These are phyloP conservation scores for Pocota personata DNA, from an alignment of 2,888 invertebrate species.

Conservation along the genomic window DNA sequence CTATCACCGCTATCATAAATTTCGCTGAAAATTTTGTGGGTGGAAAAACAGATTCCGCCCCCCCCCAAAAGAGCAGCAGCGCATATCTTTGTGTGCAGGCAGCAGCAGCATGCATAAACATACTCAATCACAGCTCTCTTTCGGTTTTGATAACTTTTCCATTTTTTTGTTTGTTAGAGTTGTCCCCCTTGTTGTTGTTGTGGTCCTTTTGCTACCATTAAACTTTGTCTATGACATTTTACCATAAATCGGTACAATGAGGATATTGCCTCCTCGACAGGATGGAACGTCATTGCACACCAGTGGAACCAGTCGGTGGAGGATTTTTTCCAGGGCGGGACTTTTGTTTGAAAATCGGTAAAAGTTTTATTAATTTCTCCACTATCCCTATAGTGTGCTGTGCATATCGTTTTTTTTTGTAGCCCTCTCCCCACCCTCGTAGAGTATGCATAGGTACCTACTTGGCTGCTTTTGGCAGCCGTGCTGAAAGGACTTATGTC, in stretches of 20 bases:
- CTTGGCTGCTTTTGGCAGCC: conserved; percentile 43
- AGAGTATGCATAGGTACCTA: background rate
- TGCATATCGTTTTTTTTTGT: background rate
- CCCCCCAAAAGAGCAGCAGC: background rate
- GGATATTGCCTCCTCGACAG: conserved; percentile 54
- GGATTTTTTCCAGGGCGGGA: conserved; percentile 10
- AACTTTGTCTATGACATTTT: conserved; percentile 74
- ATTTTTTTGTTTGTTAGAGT: background rate
- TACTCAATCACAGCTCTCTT: conserved; percentile 66
- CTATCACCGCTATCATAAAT: conserved; percentile 70
- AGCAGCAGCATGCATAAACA: conserved; percentile 63
- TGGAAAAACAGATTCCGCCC: background rate
- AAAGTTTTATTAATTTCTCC: conserved; percentile 72
- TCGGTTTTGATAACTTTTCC: conserved; percentile 64
- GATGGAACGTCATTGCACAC: conserved; percentile 43
- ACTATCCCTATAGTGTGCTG: background rate
- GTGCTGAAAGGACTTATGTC: conserved; percentile 18
- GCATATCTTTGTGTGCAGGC: background rate
- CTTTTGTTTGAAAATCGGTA: conserved; percentile 50
- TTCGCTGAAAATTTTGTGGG: conserved; percentile 36
- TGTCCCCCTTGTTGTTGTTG: background rate
- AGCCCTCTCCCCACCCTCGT: background rate
- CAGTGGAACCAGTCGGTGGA: background rate
- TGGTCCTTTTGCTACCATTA: conserved; percentile 63
- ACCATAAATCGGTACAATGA: conserved; percentile 71